Evolutionary conservation across 2,888 invertebrate species (phyloP).

Genomic region (Epinotia brunnichana): DNA sequence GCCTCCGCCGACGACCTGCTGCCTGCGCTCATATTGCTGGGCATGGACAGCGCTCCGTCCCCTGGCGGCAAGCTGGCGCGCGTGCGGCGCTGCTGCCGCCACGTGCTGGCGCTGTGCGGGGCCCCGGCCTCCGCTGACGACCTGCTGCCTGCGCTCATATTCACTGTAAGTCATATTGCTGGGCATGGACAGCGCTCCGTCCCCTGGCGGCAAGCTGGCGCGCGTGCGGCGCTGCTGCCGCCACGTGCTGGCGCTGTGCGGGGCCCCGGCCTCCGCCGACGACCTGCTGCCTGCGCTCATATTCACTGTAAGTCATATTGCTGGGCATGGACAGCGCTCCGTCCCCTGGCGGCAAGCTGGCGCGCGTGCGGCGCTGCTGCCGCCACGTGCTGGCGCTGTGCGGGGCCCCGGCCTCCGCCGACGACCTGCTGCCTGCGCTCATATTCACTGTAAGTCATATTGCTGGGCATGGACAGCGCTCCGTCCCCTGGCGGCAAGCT

Average conservation of each 20-base stretch:
- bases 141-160: too few relatives aligned
- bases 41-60: too few relatives aligned
- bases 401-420: slow-evolving; percentile 94
- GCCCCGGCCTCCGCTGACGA: too few relatives aligned
- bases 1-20: slow-evolving; percentile 99
- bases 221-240: slow-evolving; percentile 96
- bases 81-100: slow-evolving; percentile 94
- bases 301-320: slow-evolving; percentile 93
- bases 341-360: slow-evolving; percentile 96
- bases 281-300: slow-evolving; percentile 99
- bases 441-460: slow-evolving; percentile 96
- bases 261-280: slow-evolving; percentile 95
- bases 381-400: slow-evolving; percentile 94
- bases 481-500: slow-evolving; percentile 97
- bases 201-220: slow-evolving; percentile 96
- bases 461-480: slow-evolving; percentile 97
- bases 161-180: too few relatives aligned
- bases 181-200: slow-evolving; percentile 97
- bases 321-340: slow-evolving; percentile 97
- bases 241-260: slow-evolving; percentile 93
- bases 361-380: slow-evolving; percentile 95
- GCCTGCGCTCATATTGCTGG: slow-evolving; percentile 98
- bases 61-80: slow-evolving; percentile 89
- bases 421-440: slow-evolving; percentile 98
- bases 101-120: slow-evolving; percentile 93